These are phyloP conservation scores for Microtus montanus DNA, from an alignment of 2,113 vertebrate genomes.

Conservation along the genomic window DNA sequence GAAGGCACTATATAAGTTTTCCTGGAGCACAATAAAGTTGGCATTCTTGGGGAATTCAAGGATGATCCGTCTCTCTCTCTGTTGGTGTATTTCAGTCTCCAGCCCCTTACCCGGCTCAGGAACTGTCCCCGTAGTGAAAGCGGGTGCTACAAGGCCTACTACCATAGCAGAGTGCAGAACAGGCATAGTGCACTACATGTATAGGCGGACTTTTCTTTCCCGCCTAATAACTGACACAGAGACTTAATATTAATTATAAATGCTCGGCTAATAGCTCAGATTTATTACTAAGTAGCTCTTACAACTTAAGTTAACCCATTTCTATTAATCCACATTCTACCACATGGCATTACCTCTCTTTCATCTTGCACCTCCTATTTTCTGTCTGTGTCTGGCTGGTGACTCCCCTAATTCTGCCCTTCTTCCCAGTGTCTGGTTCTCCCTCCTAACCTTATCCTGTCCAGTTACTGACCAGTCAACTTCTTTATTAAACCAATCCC, in stretches of 20 bases:
- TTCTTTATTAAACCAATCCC: background rate
- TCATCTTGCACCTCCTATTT: background rate
- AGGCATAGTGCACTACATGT: no score
- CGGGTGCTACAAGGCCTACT: no score
- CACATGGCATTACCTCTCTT: background rate
- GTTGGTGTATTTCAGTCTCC: no score
- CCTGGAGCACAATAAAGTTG: no score
- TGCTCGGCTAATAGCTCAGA: background rate
- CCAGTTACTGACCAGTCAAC: background rate
- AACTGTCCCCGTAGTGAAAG: no score
- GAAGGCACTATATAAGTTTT: no score
- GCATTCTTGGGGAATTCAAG: no score
- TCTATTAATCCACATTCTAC: background rate
- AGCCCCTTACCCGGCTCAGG: no score
- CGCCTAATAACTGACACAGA: background rate
- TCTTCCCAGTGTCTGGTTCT: background rate
- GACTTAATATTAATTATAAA: background rate
- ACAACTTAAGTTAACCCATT: background rate
- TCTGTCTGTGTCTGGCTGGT: background rate
- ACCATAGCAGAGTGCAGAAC: no score
- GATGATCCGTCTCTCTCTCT: no score
- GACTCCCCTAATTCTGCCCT: background rate
- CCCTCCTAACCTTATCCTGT: no score
- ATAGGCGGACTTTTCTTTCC: background rate
- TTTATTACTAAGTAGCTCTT: background rate